A percentile compares a stretch with the other conserved stretches of the same genome.
These are phyloP conservation scores for Hippocampus barbouri DNA, from an alignment of 2,113 vertebrate genomes.

Conservation along the genomic window DNA sequence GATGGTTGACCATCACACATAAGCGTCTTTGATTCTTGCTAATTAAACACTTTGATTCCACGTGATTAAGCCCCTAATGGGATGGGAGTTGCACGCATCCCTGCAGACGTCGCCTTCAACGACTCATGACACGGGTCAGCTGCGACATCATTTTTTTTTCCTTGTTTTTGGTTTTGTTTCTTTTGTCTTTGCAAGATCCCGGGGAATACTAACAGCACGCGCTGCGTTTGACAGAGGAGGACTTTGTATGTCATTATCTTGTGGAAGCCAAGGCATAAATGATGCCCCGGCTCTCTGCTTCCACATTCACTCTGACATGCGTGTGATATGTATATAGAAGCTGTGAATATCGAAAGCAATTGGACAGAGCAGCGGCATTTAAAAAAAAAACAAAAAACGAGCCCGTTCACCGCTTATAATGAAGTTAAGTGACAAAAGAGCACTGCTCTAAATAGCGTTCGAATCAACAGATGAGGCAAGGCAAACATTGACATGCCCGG, in stretches of 20 bases:
- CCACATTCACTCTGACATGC: background rate
- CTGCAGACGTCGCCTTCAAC: conserved; percentile 49
- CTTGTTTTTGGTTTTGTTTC: background rate
- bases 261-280: conserved; percentile 38
- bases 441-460: background rate
- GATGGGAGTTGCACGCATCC: conserved; percentile 54
- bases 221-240: conserved; percentile 23
- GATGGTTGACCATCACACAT: conserved; percentile 71
- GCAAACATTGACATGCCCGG: background rate
- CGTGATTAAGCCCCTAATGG: conserved; percentile 72
- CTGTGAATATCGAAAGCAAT: background rate
- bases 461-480: conserved; percentile 13
- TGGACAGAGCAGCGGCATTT: background rate
- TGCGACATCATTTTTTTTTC: conserved; percentile 23
- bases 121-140: conserved; percentile 30
- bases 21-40: conserved; percentile 67
- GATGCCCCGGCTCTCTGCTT: conserved; percentile 6
- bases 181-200: conserved; percentile 11
- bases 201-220: conserved; percentile 22
- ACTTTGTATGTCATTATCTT: conserved; percentile 54
- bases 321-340: background rate
- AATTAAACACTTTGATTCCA: conserved; percentile 74
- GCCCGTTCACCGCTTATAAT: background rate
- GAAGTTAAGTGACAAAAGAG: conserved; percentile 13
- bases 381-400: background rate